Conservation (phyloP, 2,888 invertebrate genomes). For the Drosophila flavopinicola region DNA sequence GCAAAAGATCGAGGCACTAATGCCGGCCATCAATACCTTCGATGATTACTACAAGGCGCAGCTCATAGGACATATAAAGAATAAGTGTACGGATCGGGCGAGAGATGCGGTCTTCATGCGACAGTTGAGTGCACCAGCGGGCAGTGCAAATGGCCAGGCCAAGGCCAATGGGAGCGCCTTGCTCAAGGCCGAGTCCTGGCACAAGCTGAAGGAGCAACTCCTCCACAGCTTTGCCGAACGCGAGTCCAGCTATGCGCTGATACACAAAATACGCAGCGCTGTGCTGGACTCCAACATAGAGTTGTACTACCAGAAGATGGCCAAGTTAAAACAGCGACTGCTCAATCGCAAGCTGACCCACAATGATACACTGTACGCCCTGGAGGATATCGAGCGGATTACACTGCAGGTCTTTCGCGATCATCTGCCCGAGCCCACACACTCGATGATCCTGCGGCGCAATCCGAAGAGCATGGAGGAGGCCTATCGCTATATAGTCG, state of each 20-base stretch:
- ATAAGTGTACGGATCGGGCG: conserved; percentile 72
- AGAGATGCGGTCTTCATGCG: conserved; percentile 68
- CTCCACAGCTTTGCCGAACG: conserved; percentile 66
- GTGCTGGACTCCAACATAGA: conserved; percentile 70
- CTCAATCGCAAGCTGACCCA: conserved; percentile 68
- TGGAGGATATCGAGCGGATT: conserved; percentile 68
- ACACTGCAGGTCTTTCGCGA: conserved; percentile 70
- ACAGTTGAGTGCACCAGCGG: conserved; percentile 64
- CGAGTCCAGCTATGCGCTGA: conserved; percentile 65
- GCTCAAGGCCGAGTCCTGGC: conserved; percentile 62
- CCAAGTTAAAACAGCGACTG: conserved; percentile 63
- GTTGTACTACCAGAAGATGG: conserved; percentile 67
- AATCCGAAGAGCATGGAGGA: conserved; percentile 75
- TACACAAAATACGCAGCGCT: conserved; percentile 63
- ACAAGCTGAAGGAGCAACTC: conserved; percentile 65
- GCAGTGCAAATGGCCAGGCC: conserved; percentile 30
- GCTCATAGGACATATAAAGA: conserved; percentile 64
- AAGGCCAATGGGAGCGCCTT: conserved; percentile 28
- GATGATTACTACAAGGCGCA: conserved; percentile 69
- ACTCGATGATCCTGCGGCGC: conserved; percentile 69
- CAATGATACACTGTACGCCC: conserved; percentile 64
- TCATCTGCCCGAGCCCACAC: conserved; percentile 69
- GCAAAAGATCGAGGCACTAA: conserved; percentile 62
- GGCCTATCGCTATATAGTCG: conserved; percentile 72
- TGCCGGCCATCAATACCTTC: conserved; percentile 63